Evolutionary conservation across 2,888 invertebrate genomes (phyloP).

Genomic region (Cephus sareptanus): DNA sequence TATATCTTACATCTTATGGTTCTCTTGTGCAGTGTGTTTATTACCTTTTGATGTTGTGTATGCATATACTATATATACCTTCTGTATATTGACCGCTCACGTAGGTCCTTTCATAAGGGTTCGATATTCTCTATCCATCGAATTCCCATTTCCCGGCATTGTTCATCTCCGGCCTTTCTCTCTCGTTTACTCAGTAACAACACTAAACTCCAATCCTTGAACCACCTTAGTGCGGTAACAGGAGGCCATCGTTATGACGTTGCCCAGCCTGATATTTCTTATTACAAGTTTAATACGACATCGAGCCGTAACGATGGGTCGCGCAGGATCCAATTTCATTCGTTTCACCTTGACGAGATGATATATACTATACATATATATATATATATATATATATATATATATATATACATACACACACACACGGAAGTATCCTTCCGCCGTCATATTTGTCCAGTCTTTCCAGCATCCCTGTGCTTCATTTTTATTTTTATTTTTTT

Average conservation of each 20-base stretch:
- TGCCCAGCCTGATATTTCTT: neutral
- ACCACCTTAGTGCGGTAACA: neutral
- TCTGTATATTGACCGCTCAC: neutral
- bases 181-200: neutral
- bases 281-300: neutral
- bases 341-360: neutral
- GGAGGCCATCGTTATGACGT: neutral
- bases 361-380: neutral
- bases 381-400: neutral
- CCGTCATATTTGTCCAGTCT: neutral
- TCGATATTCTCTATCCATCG: neutral
- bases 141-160: neutral
- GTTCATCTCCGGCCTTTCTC: neutral
- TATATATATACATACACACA: no score
- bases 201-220: neutral
- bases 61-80: no score
- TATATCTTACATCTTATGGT: neutral
- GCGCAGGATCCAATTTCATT: slow-evolving; percentile 5
- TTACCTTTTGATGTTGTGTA: neutral
- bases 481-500: neutral
- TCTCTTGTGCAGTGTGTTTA: neutral
- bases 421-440: neutral
- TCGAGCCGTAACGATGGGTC: neutral
- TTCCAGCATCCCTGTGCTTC: neutral
- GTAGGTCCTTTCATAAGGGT: neutral